These are phyloP conservation scores for Paralichthys olivaceus DNA, from an alignment of 2,113 vertebrate genomes.

Conservation along the genomic window DNA sequence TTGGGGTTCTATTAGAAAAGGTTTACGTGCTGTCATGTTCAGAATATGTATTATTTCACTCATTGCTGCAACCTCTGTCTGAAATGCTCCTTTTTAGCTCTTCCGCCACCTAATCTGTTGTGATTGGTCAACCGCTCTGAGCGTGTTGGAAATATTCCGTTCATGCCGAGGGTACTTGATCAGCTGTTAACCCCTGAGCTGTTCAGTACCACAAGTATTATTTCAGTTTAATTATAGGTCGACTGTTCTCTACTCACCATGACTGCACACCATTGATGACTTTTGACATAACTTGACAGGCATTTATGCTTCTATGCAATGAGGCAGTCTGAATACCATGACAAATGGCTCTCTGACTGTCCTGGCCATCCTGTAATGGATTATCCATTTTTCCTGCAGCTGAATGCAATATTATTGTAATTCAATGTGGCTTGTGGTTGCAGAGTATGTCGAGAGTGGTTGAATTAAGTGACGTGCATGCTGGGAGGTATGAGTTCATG, in stretches of 20 bases:
- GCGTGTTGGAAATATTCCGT: too few relatives aligned
- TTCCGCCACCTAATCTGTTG: not conserved
- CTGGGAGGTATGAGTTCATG: not conserved
- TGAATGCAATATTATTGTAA: conserved; percentile 38
- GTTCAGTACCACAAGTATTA: not conserved
- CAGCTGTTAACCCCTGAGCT: too few relatives aligned
- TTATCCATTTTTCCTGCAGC: conserved; percentile 31
- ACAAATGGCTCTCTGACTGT: conserved; percentile 29
- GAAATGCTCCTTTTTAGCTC: not conserved
- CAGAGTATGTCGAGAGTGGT: conserved; percentile 3
- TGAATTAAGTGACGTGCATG: conserved; percentile 17
- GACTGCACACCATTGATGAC: conserved; percentile 18
- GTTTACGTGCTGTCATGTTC: not conserved
- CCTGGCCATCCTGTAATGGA: conserved; percentile 2
- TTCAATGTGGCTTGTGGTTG: conserved; percentile 30
- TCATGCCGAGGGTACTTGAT: too few relatives aligned
- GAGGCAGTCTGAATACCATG: conserved; percentile 14
- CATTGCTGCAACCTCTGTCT: not conserved
- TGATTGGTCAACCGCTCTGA: too few relatives aligned
- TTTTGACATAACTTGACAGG: conserved; percentile 25
- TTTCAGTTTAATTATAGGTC: conserved; percentile 1
- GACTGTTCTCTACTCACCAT: not conserved
- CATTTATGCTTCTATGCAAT: conserved; percentile 26
- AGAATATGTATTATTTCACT: not conserved
- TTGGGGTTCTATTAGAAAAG: not conserved